phyloP scores from a whole-genome alignment of 2,113 vertebrate species.

The Lynx canadensis region DNA sequence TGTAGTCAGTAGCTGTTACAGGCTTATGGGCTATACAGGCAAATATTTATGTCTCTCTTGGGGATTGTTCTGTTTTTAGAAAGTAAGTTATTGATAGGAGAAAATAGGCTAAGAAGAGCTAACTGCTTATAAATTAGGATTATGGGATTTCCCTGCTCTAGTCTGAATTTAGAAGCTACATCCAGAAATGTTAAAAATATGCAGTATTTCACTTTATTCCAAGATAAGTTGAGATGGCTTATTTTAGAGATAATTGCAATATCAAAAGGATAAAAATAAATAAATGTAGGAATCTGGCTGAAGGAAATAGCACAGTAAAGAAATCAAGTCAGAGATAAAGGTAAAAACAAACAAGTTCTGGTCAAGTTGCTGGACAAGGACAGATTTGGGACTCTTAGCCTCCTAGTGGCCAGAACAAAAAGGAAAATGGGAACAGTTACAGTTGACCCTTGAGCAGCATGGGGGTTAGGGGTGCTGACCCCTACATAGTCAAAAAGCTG shows the following conservation, averaged over 20 bases:
- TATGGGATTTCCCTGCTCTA: background rate
- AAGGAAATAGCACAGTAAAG: background rate
- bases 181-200: constrained; percentile 52
- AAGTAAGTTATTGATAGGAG: constrained; percentile 44
- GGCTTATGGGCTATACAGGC: background rate
- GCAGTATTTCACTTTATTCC: background rate
- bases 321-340: background rate
- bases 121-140: constrained; percentile 65
- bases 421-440: background rate
- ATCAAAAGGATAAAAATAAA: constrained; percentile 28
- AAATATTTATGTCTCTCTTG: constrained; percentile 47
- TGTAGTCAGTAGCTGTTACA: background rate
- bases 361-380: background rate
- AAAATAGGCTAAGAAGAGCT: constrained; percentile 47
- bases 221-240: constrained; percentile 34
- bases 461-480: background rate
- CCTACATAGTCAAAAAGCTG: background rate
- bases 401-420: background rate
- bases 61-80: constrained; percentile 58
- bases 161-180: constrained; percentile 44
- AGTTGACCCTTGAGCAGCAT: background rate
- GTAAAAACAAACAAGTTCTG: background rate
- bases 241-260: constrained; percentile 36
- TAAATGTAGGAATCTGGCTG: background rate
- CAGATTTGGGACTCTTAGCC: background rate